phyloP scores from a whole-genome alignment of 1,140 invertebrate genomes.

The Anastrepha obliqua region DNA sequence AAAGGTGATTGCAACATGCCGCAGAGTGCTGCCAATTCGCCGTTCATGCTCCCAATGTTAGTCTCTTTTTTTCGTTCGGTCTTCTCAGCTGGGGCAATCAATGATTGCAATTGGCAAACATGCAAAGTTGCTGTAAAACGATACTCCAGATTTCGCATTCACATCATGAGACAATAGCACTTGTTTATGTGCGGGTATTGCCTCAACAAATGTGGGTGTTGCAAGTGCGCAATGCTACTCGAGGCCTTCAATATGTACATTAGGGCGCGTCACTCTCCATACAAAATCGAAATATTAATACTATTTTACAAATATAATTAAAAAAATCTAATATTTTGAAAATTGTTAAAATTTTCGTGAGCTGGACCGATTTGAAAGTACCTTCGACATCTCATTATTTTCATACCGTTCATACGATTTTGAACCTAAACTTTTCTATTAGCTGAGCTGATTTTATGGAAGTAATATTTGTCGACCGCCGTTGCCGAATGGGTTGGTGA shows the following conservation, averaged over 20 bases:
- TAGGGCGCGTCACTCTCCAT: too few relatives aligned
- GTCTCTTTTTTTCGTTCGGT: background rate
- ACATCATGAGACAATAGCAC: constrained; percentile 28
- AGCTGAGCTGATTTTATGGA: too few relatives aligned
- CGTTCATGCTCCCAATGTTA: background rate
- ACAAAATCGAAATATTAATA: too few relatives aligned
- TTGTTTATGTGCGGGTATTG: background rate
- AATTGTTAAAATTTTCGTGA: too few relatives aligned
- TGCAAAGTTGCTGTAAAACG: constrained; percentile 10
- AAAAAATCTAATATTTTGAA: too few relatives aligned
- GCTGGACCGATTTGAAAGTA: too few relatives aligned
- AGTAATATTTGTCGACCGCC: too few relatives aligned
- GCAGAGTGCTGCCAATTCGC: constrained; percentile 2
- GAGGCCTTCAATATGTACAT: background rate
- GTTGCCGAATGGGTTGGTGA: too few relatives aligned
- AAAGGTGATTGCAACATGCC: constrained; percentile 25
- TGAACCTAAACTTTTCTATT: too few relatives aligned
- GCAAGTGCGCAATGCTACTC: background rate
- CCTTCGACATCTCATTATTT: too few relatives aligned
- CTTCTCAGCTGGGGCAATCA: constrained; percentile 3
- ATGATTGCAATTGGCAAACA: constrained; percentile 51
- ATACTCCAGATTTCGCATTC: constrained; percentile 42
- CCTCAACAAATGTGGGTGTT: constrained; percentile 28
- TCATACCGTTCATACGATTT: too few relatives aligned
- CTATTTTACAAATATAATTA: too few relatives aligned